A percentile compares a stretch with the other conserved stretches of the same genome.
These are phyloP conservation scores for Cryptops parisi DNA, from an alignment of 2,888 invertebrate genomes.

Conservation along the genomic window DNA sequence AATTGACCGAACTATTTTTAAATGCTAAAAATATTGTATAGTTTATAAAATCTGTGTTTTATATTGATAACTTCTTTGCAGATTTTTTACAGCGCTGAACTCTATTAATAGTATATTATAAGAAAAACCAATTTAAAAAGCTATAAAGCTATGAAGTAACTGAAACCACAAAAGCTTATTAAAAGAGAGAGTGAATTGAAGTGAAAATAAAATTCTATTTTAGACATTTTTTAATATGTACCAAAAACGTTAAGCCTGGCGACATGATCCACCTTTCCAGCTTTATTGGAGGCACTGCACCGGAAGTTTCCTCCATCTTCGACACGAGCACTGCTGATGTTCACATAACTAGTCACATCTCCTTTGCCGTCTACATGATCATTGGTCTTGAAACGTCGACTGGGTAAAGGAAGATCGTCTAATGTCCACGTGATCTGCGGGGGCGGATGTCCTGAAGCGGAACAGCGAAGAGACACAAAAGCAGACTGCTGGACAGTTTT, in stretches of 20 bases:
- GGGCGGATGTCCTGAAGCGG: conserved; percentile 25
- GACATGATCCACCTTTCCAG: conserved; percentile 10
- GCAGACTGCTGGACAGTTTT: conserved; percentile 22
- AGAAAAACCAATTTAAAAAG: too few species aligned
- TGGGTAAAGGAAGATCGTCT: conserved; percentile 20
- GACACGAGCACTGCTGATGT: conserved; percentile 12
- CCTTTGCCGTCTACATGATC: conserved; percentile 12
- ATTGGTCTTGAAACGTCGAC: conserved; percentile 7
- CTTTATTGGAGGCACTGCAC: conserved; percentile 14
- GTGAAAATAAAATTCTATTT: too few species aligned
- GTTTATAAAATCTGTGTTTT: too few species aligned
- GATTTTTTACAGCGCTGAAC: too few species aligned
- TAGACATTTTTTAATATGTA: too few species aligned
- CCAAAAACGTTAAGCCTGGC: conserved; percentile 19
- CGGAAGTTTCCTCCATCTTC: conserved; percentile 15
- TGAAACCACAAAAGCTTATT: too few species aligned
- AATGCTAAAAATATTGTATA: too few species aligned
- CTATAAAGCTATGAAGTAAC: too few species aligned
- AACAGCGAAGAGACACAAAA: conserved; percentile 21
- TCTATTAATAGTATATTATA: too few species aligned
- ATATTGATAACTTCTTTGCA: too few species aligned
- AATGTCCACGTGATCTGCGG: conserved; percentile 24
- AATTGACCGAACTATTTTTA: too few species aligned
- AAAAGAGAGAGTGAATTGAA: too few species aligned
- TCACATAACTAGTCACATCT: conserved; percentile 12